Conservation (phyloP, 2,888 invertebrate genomes). For the Drosophila quasianomalipes region DNA sequence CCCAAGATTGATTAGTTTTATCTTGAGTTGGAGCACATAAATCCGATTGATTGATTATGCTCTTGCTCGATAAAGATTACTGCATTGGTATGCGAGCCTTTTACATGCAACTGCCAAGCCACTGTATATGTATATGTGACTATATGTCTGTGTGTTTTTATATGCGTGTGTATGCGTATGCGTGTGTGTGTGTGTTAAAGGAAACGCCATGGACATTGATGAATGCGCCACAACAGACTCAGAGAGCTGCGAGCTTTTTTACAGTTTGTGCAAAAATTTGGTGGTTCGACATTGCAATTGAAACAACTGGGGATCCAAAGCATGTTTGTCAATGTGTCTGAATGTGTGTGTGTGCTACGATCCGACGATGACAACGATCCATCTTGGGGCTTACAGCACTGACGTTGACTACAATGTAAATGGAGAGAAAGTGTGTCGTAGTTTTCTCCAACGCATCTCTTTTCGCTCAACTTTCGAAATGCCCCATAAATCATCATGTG, state of each 20-base stretch:
- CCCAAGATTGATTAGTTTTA: conserved; percentile 84
- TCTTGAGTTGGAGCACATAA: conserved; percentile 83
- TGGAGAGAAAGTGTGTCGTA: conserved; percentile 61
- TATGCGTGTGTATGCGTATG: conserved; percentile 10
- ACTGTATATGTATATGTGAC: conserved; percentile 5
- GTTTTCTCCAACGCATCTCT: conserved; percentile 48
- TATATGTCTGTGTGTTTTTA: conserved; percentile 9
- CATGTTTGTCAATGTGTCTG: background rate
- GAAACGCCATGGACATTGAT: conserved; percentile 76
- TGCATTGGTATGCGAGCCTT: conserved; percentile 62
- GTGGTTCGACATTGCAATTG: conserved; percentile 22
- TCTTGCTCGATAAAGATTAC: conserved; percentile 78
- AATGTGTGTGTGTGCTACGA: conserved; percentile 30
- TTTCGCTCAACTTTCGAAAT: conserved; percentile 63
- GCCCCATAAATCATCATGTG: conserved; percentile 75
- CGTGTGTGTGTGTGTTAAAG: conserved; percentile 49
- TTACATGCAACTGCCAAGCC: conserved; percentile 51
- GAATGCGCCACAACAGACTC: conserved; percentile 64
- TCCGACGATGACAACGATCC: conserved; percentile 59
- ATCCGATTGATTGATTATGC: conserved; percentile 85
- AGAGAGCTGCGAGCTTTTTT: conserved; percentile 11
- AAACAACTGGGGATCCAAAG: conserved; percentile 43
- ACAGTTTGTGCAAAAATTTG: conserved; percentile 43
- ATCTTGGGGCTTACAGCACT: conserved; percentile 48
- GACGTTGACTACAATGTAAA: conserved; percentile 33